A percentile compares a stretch with the other conserved stretches of the same genome.
These are phyloP conservation scores for Galeruca laticollis DNA, from an alignment of 2,888 invertebrate genomes.

Conservation along the genomic window DNA sequence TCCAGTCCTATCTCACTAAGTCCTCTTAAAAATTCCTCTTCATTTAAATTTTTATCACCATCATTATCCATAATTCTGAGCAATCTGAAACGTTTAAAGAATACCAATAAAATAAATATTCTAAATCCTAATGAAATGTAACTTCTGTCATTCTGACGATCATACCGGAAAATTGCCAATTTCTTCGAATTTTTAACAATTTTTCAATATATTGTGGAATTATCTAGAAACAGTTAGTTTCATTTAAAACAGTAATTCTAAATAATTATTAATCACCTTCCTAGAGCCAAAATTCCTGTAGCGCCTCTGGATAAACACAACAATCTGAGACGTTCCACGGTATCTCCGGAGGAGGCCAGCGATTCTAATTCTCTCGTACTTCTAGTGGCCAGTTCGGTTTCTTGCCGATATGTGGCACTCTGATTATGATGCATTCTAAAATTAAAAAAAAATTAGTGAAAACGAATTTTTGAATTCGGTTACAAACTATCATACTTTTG, in stretches of 20 bases:
- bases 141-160: too few species aligned
- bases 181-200: too few species aligned
- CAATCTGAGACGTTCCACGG: slow-evolving; percentile 85
- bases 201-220: too few species aligned
- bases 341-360: slow-evolving; percentile 71
- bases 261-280: slow-evolving; percentile 57
- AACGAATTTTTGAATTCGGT: too few species aligned
- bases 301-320: slow-evolving; percentile 89
- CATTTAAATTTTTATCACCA: slow-evolving; percentile 82
- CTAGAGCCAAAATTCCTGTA: slow-evolving; percentile 87
- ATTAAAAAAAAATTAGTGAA: slow-evolving; percentile 16
- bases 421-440: slow-evolving; percentile 70
- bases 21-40: slow-evolving; percentile 86
- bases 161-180: too few species aligned
- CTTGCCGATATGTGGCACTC: slow-evolving; percentile 81
- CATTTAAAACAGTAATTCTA: too few species aligned
- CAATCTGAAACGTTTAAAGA: slow-evolving; percentile 69
- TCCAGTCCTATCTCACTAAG: slow-evolving; percentile 82
- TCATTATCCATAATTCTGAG: slow-evolving; percentile 95
- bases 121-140: neutral
- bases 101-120: neutral
- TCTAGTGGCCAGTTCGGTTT: slow-evolving; percentile 83
- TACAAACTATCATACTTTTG: too few species aligned
- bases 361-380: slow-evolving; percentile 76
- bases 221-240: too few species aligned